phyloP scores from a whole-genome alignment of 2,888 invertebrate genomes.

The Micropterix aruncella region DNA sequence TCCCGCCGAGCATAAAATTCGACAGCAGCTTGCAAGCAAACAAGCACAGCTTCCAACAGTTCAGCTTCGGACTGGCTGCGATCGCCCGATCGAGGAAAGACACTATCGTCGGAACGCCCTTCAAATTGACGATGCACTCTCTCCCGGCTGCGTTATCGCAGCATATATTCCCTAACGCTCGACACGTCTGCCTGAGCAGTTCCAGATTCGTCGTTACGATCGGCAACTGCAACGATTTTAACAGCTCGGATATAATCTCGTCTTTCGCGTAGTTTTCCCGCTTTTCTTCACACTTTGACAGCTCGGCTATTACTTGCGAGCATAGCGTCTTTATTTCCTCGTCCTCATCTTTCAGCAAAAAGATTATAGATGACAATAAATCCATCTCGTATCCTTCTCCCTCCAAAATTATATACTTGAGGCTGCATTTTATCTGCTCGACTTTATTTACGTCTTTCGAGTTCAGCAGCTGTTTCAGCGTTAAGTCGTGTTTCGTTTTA shows the following conservation, averaged over 20 bases:
- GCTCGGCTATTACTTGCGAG: constrained; percentile 65
- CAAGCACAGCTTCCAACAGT: constrained; percentile 41
- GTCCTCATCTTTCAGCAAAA: constrained; percentile 28
- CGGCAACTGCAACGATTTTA: constrained; percentile 12
- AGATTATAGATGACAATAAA: constrained; percentile 28
- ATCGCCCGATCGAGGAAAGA: constrained; percentile 24
- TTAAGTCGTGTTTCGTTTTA: not conserved
- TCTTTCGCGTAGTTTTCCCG: constrained; percentile 17
- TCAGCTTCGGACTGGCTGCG: constrained; percentile 21
- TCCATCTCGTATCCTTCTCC: constrained; percentile 33
- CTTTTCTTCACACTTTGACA: constrained; percentile 64
- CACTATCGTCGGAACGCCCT: constrained; percentile 35
- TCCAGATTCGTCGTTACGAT: constrained; percentile 26
- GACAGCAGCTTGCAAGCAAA: constrained; percentile 60
- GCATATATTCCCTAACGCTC: constrained; percentile 80
- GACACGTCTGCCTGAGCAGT: constrained; percentile 56
- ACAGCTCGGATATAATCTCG: constrained; percentile 8
- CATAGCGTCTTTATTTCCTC: constrained; percentile 39
- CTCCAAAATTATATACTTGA: constrained; percentile 28
- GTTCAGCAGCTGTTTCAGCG: not conserved
- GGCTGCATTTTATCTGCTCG: constrained; percentile 25
- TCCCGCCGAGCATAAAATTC: constrained; percentile 66
- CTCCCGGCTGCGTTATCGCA: constrained; percentile 69
- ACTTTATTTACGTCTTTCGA: not conserved
- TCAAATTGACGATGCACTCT: constrained; percentile 28